Evolutionary conservation across 2,888 invertebrate species (phyloP).

Genomic region (Adelognathus sp.): DNA sequence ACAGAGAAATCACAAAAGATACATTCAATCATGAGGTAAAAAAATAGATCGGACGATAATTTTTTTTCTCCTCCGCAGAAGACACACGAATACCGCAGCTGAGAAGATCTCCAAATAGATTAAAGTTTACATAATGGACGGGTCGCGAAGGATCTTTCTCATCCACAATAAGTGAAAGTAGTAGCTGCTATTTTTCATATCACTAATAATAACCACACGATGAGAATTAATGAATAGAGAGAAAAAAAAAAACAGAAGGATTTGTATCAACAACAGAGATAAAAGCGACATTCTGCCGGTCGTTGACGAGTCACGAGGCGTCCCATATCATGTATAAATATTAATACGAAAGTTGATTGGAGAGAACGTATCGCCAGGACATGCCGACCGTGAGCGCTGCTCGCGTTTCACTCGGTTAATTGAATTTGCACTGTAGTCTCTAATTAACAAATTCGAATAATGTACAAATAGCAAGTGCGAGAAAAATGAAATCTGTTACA

Average conservation of each 20-base stretch:
- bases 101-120: neutral
- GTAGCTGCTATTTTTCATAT: constrained; percentile 6
- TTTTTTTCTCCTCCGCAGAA: neutral
- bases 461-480: constrained; percentile 42
- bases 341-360: constrained; percentile 46
- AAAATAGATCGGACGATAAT: neutral
- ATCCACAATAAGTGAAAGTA: constrained; percentile 43
- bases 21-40: neutral
- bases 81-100: neutral
- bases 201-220: neutral
- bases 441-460: constrained; percentile 54
- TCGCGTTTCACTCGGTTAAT: constrained; percentile 50
- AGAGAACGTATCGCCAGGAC: neutral
- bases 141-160: constrained; percentile 19
- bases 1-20: neutral
- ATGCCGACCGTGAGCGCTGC: constrained; percentile 14
- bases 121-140: neutral
- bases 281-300: constrained; percentile 7
- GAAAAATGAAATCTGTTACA: constrained; percentile 36
- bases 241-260: neutral
- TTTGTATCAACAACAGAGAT: constrained; percentile 18
- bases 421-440: constrained; percentile 48
- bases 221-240: constrained; percentile 22
- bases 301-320: constrained; percentile 17
- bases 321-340: constrained; percentile 9